Percentiles rank a stretch among this genome's conserved stretches.
These are phyloP conservation scores for Lasiurus cinereus DNA, from an alignment of 2,113 vertebrate genomes.

Conservation along the genomic window DNA sequence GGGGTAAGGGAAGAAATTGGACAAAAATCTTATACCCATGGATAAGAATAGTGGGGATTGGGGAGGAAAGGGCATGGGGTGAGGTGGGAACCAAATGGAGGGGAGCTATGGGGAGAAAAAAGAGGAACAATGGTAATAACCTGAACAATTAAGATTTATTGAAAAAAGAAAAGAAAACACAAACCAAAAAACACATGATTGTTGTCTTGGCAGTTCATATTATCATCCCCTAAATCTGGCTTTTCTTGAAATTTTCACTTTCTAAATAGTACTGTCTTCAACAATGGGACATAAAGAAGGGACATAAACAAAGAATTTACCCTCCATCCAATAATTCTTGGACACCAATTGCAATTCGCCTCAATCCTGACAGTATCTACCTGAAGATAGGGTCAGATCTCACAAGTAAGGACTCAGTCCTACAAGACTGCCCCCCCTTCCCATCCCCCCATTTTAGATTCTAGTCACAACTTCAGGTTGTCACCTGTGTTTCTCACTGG, in stretches of 20 bases:
- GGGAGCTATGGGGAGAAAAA: too few species aligned
- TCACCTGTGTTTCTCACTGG: not conserved
- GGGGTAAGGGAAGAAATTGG: too few species aligned
- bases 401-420: not conserved
- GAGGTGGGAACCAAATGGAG: too few species aligned
- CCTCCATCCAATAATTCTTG: not conserved
- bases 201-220: not conserved
- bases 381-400: not conserved
- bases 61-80: too few species aligned
- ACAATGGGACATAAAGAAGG: not conserved
- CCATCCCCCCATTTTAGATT: not conserved
- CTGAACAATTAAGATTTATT: too few species aligned
- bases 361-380: not conserved
- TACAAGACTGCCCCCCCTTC: not conserved
- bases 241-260: conserved; percentile 32
- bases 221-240: not conserved
- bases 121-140: too few species aligned
- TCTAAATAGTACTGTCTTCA: not conserved
- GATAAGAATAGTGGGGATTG: too few species aligned
- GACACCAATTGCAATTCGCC: not conserved
- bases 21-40: too few species aligned
- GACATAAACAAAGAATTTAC: not conserved
- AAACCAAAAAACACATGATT: conserved; percentile 1
- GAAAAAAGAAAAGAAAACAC: not conserved
- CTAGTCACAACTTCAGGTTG: not conserved